A percentile compares a stretch with the other conserved stretches of the same genome.
phyloP scores from a whole-genome alignment of 2,113 vertebrate species.

The Heterocephalus glaber region DNA sequence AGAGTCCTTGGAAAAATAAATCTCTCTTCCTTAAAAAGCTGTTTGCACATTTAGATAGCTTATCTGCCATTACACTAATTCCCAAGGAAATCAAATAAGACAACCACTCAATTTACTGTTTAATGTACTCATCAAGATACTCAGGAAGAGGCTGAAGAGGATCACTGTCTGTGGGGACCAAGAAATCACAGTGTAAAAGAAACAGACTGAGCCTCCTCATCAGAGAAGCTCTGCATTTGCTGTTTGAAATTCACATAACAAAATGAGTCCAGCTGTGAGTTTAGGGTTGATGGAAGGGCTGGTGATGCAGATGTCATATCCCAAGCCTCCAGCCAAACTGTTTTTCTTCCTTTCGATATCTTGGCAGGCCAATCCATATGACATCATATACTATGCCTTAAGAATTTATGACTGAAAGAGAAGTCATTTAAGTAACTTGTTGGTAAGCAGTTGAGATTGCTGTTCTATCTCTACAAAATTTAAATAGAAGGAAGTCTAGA shows the following conservation, averaged over 20 bases:
- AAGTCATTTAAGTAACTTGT: neutral
- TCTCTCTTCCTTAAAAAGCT: neutral
- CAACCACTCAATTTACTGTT: constrained; percentile 64
- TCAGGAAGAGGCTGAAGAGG: constrained; percentile 43
- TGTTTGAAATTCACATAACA: neutral
- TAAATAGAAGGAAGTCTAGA: neutral
- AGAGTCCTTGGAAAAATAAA: constrained; percentile 61
- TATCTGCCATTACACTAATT: constrained; percentile 72
- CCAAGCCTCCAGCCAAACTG: neutral
- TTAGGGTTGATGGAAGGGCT: neutral
- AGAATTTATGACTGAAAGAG: neutral
- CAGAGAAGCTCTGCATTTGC: neutral
- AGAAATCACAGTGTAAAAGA: neutral
- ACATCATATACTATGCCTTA: neutral
- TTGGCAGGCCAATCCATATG: neutral
- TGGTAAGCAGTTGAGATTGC: neutral
- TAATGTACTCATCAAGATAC: constrained; percentile 75
- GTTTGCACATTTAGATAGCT: constrained; percentile 63
- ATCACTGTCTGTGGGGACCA: neutral
- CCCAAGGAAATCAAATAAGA: constrained; percentile 74
- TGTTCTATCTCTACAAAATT: neutral
- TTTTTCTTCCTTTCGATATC: neutral
- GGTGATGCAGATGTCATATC: neutral
- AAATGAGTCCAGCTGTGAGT: neutral
- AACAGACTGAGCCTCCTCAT: neutral